These are phyloP conservation scores for Epizoanthus stellaris DNA, from an alignment of 92 coral and sea anemone species.

Conservation along the genomic window DNA sequence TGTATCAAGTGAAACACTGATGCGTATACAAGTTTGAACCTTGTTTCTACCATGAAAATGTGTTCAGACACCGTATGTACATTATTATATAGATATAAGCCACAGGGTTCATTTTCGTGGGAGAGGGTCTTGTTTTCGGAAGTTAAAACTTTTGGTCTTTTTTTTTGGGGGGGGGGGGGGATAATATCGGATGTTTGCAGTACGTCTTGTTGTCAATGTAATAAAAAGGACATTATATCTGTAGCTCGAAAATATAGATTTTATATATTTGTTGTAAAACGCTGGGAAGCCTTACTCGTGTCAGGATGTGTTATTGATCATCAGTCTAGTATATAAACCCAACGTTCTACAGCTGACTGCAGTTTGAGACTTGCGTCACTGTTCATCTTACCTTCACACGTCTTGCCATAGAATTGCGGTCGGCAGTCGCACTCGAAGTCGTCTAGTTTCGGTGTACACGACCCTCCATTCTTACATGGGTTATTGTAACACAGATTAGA, in stretches of 20 bases:
- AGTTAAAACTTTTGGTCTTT: too few species aligned
- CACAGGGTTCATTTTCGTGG: too few species aligned
- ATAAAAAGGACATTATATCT: not conserved
- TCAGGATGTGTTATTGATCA: not conserved
- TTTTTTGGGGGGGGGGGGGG: too few species aligned
- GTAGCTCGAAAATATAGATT: too few species aligned
- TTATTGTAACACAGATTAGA: conserved; percentile 81
- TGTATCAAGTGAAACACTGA: too few species aligned
- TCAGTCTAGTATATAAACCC: too few species aligned
- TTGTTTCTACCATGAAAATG: too few species aligned
- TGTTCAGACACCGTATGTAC: too few species aligned
- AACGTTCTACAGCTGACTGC: not conserved
- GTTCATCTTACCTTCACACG: conserved; percentile 76
- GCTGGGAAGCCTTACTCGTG: not conserved
- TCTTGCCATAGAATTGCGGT: conserved; percentile 85
- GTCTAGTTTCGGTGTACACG: conserved; percentile 88
- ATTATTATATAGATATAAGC: too few species aligned
- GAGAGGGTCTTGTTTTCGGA: too few species aligned
- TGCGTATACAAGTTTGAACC: too few species aligned
- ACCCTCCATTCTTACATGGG: conserved; percentile 91
- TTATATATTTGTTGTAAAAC: not conserved
- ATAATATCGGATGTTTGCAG: too few species aligned
- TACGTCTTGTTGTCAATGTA: not conserved
- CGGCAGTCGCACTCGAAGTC: conserved; percentile 95
- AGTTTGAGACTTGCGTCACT: not conserved